Percentiles rank a stretch among this genome's conserved stretches.
Evolutionary conservation across 30 jellyfish, hydroid and myxozoan species (phyloP).

Genomic region (Phacellophora camtschatica): DNA sequence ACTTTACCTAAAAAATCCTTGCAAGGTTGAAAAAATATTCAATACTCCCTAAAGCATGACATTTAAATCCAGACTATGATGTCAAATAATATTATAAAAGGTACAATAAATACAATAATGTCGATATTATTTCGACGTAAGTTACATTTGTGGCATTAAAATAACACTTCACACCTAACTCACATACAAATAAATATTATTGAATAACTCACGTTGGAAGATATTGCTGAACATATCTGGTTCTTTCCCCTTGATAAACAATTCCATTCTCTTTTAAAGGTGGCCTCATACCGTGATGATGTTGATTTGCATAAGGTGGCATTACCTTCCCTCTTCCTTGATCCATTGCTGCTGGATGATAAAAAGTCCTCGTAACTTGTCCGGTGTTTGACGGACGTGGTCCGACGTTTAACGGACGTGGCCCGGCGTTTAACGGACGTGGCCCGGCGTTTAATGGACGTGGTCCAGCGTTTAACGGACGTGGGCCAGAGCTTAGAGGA

Average conservation of each 20-base stretch:
- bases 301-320: slow-evolving; percentile 30
- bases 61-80: too few relatives aligned
- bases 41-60: too few relatives aligned
- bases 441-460: slow-evolving; percentile 75
- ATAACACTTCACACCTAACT: too few relatives aligned
- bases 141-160: too few relatives aligned
- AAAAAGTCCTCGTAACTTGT: slow-evolving; percentile 17
- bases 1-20: too few relatives aligned
- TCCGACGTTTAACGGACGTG: too few relatives aligned
- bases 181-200: not conserved
- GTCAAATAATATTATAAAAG: too few relatives aligned
- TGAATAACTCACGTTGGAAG: slow-evolving; percentile 55
- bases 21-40: too few relatives aligned
- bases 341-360: slow-evolving; percentile 27
- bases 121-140: too few relatives aligned
- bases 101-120: too few relatives aligned
- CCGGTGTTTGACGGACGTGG: too few relatives aligned
- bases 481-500: slow-evolving; percentile 43
- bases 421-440: slow-evolving; percentile 57
- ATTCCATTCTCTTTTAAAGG: slow-evolving; percentile 41
- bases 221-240: slow-evolving; percentile 65
- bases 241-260: slow-evolving; percentile 18
- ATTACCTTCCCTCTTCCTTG: slow-evolving; percentile 30
- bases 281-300: slow-evolving; percentile 14
- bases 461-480: too few relatives aligned